These are phyloP conservation scores for Sterna hirundo DNA, from an alignment of 2,113 vertebrate species.

Conservation along the genomic window DNA sequence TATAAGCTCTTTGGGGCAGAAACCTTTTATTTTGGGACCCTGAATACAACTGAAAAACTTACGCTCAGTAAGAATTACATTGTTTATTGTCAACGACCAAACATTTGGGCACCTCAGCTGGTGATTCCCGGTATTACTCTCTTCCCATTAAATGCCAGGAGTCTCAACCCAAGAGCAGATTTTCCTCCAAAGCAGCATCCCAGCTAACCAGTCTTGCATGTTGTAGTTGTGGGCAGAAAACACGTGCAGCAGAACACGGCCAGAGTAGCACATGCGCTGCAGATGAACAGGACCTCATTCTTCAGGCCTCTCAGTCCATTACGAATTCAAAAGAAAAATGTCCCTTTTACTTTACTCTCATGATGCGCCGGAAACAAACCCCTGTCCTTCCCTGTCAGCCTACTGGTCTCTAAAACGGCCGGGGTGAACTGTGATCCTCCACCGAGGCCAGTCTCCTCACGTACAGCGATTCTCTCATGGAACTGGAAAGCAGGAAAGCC, in stretches of 20 bases:
- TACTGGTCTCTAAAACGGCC: neutral
- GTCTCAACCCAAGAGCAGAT: neutral
- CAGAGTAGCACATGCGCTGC: neutral
- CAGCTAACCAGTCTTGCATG: neutral
- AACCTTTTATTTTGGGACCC: neutral
- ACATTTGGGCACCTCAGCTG: neutral
- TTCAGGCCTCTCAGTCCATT: neutral
- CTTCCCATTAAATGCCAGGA: neutral
- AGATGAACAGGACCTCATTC: neutral
- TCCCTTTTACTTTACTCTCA: neutral
- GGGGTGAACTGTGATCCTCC: neutral
- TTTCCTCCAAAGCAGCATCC: neutral
- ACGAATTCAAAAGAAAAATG: neutral
- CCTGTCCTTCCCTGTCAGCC: neutral
- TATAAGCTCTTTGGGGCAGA: neutral
- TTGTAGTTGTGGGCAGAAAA: neutral
- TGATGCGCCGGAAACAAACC: neutral
- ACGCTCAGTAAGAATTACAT: neutral
- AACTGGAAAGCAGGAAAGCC: neutral
- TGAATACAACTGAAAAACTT: neutral
- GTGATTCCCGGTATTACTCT: neutral
- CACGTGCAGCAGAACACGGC: rapidly evolving
- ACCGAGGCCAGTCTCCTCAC: neutral
- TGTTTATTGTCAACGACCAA: neutral
- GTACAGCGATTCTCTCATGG: rapidly evolving